Conservation (phyloP, 2,113 vertebrate genomes). For the Arizona elegans region DNA sequence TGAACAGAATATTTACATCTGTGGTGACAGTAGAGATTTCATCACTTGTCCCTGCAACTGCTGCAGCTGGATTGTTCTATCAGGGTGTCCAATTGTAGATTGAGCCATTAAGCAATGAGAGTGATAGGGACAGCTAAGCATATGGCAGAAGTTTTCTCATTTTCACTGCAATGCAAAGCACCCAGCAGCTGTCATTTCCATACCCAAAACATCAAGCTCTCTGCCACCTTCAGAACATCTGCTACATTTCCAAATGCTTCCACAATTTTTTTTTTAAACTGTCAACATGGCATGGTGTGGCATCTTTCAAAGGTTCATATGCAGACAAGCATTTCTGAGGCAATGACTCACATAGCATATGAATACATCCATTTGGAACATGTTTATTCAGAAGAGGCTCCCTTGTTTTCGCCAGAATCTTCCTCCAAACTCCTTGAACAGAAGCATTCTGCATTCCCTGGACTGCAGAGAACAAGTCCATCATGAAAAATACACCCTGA, state of each 20-base stretch:
- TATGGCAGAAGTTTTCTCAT: neutral
- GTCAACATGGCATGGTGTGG: neutral
- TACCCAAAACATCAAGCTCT: neutral
- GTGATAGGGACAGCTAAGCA: neutral
- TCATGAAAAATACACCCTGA: neutral
- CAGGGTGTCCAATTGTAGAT: neutral
- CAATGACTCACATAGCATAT: neutral
- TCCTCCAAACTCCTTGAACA: neutral
- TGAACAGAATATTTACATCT: neutral
- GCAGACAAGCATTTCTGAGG: neutral
- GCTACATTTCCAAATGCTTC: constrained; percentile 10
- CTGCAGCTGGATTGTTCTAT: neutral
- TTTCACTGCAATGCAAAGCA: neutral
- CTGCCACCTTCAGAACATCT: neutral
- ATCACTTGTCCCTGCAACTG: neutral
- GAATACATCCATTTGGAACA: neutral
- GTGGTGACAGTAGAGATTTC: neutral
- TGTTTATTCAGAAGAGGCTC: neutral
- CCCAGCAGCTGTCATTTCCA: neutral
- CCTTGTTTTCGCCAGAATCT: neutral
- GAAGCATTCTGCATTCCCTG: neutral
- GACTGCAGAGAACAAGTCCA: neutral
- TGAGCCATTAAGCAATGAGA: neutral
- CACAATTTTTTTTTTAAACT: neutral
- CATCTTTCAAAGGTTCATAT: constrained; percentile 16